Evolutionary conservation across 2,797 vertebrate genomes (phyloP).

Genomic region (Typhlichthys subterraneus): DNA sequence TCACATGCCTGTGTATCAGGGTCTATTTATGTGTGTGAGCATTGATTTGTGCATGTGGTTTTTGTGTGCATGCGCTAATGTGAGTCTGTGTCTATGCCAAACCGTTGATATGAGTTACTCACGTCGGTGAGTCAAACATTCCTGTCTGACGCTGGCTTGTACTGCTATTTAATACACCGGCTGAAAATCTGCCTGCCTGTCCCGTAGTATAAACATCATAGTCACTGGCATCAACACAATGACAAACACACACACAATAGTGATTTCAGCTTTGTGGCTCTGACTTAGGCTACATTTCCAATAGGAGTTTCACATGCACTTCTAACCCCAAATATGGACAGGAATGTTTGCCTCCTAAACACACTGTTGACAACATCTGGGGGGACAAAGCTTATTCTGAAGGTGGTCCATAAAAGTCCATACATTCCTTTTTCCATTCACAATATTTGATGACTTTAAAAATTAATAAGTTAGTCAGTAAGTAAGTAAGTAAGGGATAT

Average conservation of each 20-base stretch:
- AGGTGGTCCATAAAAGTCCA: too few relatives aligned
- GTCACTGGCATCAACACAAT: background rate
- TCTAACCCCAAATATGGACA: constrained; percentile 4
- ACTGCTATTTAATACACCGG: constrained; percentile 29
- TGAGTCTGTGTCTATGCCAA: constrained; percentile 20
- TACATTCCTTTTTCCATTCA: too few relatives aligned
- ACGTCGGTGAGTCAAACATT: constrained; percentile 68
- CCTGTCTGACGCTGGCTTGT: constrained; percentile 47
- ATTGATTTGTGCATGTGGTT: background rate
- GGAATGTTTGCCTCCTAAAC: background rate
- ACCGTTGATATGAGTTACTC: constrained; percentile 59
- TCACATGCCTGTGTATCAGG: background rate
- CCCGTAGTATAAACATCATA: background rate
- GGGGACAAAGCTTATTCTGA: too few relatives aligned
- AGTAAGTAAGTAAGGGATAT: background rate
- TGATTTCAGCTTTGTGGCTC: too few relatives aligned
- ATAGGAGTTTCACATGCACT: too few relatives aligned
- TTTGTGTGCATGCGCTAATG: background rate
- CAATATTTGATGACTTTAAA: too few relatives aligned
- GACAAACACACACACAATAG: background rate
- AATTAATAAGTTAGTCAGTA: background rate
- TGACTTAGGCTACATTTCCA: too few relatives aligned
- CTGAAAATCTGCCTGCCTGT: constrained; percentile 14
- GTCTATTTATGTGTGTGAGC: background rate
- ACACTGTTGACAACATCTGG: constrained; percentile 7